Conservation (phyloP, 1,140 invertebrate species). For the Trichonephila clavipes region DNA sequence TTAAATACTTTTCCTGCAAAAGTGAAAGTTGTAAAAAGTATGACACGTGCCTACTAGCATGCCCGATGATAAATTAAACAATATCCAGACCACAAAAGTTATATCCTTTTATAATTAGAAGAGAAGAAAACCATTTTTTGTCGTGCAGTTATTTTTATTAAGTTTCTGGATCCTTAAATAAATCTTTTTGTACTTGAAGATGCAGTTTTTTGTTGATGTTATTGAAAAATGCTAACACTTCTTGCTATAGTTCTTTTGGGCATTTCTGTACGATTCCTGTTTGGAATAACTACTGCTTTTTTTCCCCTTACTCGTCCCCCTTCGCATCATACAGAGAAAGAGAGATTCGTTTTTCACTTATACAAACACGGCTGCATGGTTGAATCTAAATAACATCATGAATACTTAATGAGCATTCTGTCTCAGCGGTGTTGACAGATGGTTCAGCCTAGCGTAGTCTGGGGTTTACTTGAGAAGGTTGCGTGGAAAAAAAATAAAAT, state of each 20-base stretch:
- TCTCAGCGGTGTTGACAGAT: conserved; percentile 65
- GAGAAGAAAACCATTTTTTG: too few relatives aligned
- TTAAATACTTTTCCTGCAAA: too few relatives aligned
- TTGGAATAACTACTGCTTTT: not conserved
- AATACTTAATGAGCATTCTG: conserved; percentile 57
- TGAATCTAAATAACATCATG: conserved; percentile 71
- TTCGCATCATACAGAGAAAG: not conserved
- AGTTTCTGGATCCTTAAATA: not conserved
- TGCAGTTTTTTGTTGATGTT: not conserved
- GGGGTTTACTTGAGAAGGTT: conserved; percentile 10
- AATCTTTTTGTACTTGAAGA: not conserved
- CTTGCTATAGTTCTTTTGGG: not conserved
- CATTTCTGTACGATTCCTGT: not conserved
- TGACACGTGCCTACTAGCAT: too few relatives aligned
- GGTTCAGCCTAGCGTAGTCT: not conserved
- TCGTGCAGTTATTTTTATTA: not conserved
- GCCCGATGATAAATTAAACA: not conserved
- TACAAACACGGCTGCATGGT: conserved; percentile 54
- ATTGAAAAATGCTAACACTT: not conserved
- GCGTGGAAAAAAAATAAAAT: conserved; percentile 15
- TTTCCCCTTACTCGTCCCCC: not conserved
- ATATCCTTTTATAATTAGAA: too few relatives aligned
- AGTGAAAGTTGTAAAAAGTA: too few relatives aligned
- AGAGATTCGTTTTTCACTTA: conserved; percentile 63
- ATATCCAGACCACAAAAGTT: not conserved